Conservation (phyloP, 2,797 vertebrate genomes). For the Ciconia nigra region DNA sequence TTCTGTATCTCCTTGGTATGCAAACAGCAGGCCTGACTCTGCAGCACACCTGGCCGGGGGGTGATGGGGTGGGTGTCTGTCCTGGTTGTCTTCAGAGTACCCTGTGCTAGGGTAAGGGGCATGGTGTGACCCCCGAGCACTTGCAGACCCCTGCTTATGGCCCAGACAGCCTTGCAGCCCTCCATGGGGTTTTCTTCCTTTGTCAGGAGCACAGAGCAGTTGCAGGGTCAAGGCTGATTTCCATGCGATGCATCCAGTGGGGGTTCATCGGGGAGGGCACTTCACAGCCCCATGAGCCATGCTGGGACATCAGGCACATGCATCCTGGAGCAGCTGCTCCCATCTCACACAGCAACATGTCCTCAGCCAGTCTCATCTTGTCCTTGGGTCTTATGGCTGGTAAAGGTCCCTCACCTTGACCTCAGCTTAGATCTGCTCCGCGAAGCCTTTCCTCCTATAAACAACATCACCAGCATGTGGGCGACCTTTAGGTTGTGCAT, state of each 20-base stretch:
- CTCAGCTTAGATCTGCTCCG: background rate
- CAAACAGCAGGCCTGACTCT: background rate
- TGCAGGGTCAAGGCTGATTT: background rate
- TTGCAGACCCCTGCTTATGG: background rate
- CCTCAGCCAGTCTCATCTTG: background rate
- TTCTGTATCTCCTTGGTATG: background rate
- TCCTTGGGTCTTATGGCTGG: background rate
- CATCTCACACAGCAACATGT: background rate
- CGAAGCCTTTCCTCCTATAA: background rate
- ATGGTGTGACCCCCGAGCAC: accelerated
- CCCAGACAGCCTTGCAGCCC: background rate
- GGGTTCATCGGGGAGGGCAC: background rate
- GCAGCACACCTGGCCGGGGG: background rate
- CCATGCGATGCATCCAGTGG: accelerated
- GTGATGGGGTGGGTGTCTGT: background rate
- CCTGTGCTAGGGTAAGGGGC: no score
- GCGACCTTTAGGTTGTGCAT: background rate
- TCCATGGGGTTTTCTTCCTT: background rate
- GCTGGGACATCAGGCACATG: accelerated
- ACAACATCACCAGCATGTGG: background rate
- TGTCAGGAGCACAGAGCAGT: background rate
- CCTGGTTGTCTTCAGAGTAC: background rate
- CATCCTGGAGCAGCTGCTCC: background rate
- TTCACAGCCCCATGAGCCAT: background rate
- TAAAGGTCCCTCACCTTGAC: background rate